Conservation (phyloP, 2,888 invertebrate species). For the Miltochrista miniata region DNA sequence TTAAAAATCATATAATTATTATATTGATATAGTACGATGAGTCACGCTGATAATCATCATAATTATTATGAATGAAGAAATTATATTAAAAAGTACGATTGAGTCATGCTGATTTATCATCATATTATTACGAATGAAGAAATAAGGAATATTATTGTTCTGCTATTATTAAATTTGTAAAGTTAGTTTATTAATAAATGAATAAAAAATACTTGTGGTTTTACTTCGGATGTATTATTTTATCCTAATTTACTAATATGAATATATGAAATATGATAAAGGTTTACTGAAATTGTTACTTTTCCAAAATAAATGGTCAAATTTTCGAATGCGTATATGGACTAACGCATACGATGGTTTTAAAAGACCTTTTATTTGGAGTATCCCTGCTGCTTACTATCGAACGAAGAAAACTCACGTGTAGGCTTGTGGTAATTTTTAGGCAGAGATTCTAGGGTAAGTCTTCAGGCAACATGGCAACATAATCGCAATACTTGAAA, state of each 20-base stretch:
- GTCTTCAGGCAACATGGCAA: too few species aligned
- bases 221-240: conserved; percentile 40
- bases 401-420: too few species aligned
- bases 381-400: too few species aligned
- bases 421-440: too few species aligned
- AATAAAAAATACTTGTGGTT: conserved; percentile 76
- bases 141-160: conserved; percentile 84
- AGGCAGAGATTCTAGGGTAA: too few species aligned
- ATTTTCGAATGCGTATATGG: too few species aligned
- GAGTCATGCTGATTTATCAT: conserved; percentile 74
- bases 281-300: background rate
- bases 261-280: background rate
- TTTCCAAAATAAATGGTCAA: too few species aligned
- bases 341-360: too few species aligned
- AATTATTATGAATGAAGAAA: conserved; percentile 83
- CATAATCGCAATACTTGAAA: too few species aligned
- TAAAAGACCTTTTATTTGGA: too few species aligned
- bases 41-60: conserved; percentile 70
- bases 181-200: conserved; percentile 84
- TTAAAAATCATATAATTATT: conserved; percentile 82
- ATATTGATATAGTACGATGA: conserved; percentile 81
- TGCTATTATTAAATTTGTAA: conserved; percentile 84
- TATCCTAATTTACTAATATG: background rate
- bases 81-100: conserved; percentile 80
- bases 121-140: conserved; percentile 82